phyloP scores from a whole-genome alignment of 2,888 invertebrate genomes.

The Andrena haemorrhoa region DNA sequence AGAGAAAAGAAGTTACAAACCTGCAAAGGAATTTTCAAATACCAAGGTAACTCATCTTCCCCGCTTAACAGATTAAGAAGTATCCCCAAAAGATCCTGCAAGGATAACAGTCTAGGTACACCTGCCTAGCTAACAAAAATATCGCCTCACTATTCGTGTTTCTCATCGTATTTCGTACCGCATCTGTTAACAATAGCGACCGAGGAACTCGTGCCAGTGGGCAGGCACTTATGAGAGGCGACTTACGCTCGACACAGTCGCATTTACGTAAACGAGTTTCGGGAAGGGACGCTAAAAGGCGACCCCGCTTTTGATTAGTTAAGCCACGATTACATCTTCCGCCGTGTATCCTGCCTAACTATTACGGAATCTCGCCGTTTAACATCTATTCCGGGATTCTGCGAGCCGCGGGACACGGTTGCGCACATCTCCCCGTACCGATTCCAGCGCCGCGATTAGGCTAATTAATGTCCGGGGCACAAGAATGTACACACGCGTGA shows the following conservation, averaged over 20 bases:
- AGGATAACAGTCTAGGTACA: no score
- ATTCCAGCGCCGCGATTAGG: slow-evolving; percentile 56
- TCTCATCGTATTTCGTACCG: no score
- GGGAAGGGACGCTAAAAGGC: neutral
- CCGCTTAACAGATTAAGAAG: no score
- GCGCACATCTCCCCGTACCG: slow-evolving; percentile 32
- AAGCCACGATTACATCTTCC: slow-evolving; percentile 25
- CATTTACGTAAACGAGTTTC: neutral
- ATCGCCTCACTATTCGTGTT: no score
- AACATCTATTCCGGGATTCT: slow-evolving; percentile 41
- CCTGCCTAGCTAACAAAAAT: no score
- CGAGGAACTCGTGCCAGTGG: no score
- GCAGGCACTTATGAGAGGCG: no score
- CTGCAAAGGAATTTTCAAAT: no score
- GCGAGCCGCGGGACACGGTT: slow-evolving; percentile 5
- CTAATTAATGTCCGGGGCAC: slow-evolving; percentile 59
- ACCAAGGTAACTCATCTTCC: no score
- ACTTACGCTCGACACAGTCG: neutral
- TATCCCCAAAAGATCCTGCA: no score
- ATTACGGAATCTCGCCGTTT: slow-evolving; percentile 19
- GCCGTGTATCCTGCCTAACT: slow-evolving; percentile 28
- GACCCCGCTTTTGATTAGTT: slow-evolving; percentile 23
- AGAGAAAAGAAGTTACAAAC: no score
- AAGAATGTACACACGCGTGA: slow-evolving; percentile 64
- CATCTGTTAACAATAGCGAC: no score